Conservation (phyloP, 2,797 vertebrate genomes). For the Anableps anableps region DNA sequence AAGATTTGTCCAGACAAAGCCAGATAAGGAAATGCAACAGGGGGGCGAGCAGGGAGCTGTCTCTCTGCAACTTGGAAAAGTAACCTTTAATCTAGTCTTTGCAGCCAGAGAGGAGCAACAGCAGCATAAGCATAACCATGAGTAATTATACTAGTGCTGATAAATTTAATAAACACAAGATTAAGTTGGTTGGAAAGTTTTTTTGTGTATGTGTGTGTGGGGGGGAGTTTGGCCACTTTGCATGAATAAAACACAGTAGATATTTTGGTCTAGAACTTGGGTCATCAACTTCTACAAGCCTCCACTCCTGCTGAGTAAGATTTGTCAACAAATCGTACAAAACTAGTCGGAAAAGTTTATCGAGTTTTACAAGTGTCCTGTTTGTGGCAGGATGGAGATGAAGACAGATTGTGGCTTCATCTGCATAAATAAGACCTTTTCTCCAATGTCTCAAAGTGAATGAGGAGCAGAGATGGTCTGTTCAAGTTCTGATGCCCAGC, state of each 20-base stretch:
- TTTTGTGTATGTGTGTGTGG: too few species aligned
- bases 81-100: slow-evolving; percentile 71
- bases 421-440: neutral
- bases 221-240: too few species aligned
- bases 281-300: neutral
- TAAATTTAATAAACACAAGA: slow-evolving; percentile 8
- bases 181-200: neutral
- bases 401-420: neutral
- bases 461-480: too few species aligned
- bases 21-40: slow-evolving; percentile 79
- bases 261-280: neutral
- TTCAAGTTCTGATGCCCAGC: too few species aligned
- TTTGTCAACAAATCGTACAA: neutral
- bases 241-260: neutral
- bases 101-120: slow-evolving; percentile 41
- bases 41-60: slow-evolving; percentile 69
- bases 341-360: neutral
- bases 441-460: neutral
- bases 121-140: slow-evolving; percentile 10
- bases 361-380: neutral
- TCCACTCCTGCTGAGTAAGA: neutral
- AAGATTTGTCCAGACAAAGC: slow-evolving; percentile 78
- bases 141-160: slow-evolving; percentile 29
- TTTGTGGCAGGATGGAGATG: neutral
- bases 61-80: slow-evolving; percentile 64